phyloP scores from a whole-genome alignment of 2,888 invertebrate species.

The Apamea monoglypha region DNA sequence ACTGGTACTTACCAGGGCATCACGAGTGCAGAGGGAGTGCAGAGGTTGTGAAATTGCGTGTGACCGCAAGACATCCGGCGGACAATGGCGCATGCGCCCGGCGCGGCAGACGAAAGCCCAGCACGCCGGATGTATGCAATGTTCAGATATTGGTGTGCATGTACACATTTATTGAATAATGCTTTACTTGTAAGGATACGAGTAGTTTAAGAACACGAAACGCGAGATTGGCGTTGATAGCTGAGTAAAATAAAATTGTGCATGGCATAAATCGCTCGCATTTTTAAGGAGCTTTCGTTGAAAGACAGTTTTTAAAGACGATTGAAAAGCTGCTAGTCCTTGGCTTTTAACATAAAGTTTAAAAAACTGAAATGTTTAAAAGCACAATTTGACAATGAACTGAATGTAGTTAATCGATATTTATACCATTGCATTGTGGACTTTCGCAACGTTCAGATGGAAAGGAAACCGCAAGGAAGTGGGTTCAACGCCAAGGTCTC shows the following conservation, averaged over 20 bases:
- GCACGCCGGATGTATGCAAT: slow-evolving; percentile 86
- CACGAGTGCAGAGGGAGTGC: slow-evolving; percentile 78
- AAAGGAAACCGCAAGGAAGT: slow-evolving; percentile 74
- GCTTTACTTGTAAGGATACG: slow-evolving; percentile 66
- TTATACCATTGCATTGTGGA: slow-evolving; percentile 56
- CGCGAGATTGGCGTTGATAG: slow-evolving; percentile 21
- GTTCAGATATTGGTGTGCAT: slow-evolving; percentile 82
- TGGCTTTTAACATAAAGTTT: not conserved
- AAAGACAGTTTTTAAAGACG: not conserved
- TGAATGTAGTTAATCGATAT: slow-evolving; percentile 30
- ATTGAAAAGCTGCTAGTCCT: slow-evolving; percentile 2
- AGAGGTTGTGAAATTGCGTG: slow-evolving; percentile 89
- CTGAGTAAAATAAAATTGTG: slow-evolving; percentile 3
- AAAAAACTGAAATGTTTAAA: slow-evolving; percentile 20
- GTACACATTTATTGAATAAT: slow-evolving; percentile 76
- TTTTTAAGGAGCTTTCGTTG: not conserved
- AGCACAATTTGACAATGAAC: slow-evolving; percentile 16
- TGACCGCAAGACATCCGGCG: slow-evolving; percentile 90
- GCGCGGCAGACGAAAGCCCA: slow-evolving; percentile 79
- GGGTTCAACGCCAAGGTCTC: slow-evolving; percentile 54
- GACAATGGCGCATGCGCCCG: slow-evolving; percentile 82
- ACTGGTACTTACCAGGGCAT: slow-evolving; percentile 77
- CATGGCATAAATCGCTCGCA: not conserved
- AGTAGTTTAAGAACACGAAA: slow-evolving; percentile 57
- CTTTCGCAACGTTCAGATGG: slow-evolving; percentile 66